These are phyloP conservation scores for Troilus luridus DNA, from an alignment of 2,888 invertebrate species.

Conservation along the genomic window DNA sequence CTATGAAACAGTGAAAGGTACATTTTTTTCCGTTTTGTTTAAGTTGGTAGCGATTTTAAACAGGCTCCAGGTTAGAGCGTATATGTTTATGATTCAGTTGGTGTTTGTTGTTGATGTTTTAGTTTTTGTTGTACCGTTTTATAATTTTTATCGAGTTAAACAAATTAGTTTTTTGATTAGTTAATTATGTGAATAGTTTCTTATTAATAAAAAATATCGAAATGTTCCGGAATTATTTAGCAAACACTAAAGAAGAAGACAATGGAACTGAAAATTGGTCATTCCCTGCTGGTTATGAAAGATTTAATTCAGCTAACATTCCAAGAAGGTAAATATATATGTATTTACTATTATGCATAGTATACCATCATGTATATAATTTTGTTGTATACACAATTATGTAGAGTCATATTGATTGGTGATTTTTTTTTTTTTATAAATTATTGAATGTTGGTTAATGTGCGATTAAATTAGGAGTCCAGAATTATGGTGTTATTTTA, in stretches of 20 bases:
- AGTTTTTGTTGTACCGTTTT: not conserved
- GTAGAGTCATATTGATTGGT: not conserved
- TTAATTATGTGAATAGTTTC: conserved; percentile 29
- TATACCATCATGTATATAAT: not conserved
- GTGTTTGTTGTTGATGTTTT: not conserved
- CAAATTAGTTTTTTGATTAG: not conserved
- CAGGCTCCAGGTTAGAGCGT: not conserved
- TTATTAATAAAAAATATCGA: not conserved
- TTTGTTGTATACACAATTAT: not conserved
- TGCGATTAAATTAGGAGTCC: not conserved
- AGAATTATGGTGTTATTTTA: not conserved
- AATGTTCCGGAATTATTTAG: conserved; percentile 51
- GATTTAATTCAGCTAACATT: conserved; percentile 49
- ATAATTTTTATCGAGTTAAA: not conserved
- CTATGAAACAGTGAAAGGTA: not conserved
- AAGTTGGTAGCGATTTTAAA: conserved; percentile 32
- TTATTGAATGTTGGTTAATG: not conserved
- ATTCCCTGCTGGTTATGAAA: conserved; percentile 35
- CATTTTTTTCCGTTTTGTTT: not conserved
- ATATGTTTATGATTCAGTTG: not conserved
- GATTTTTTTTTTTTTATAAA: not conserved
- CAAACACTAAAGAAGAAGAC: conserved; percentile 26
- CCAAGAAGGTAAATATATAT: conserved; percentile 54
- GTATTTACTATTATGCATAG: not conserved
- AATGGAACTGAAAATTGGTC: conserved; percentile 57